These are phyloP conservation scores for Microplitis deprimator DNA, from an alignment of 2,888 invertebrate species.

Conservation along the genomic window DNA sequence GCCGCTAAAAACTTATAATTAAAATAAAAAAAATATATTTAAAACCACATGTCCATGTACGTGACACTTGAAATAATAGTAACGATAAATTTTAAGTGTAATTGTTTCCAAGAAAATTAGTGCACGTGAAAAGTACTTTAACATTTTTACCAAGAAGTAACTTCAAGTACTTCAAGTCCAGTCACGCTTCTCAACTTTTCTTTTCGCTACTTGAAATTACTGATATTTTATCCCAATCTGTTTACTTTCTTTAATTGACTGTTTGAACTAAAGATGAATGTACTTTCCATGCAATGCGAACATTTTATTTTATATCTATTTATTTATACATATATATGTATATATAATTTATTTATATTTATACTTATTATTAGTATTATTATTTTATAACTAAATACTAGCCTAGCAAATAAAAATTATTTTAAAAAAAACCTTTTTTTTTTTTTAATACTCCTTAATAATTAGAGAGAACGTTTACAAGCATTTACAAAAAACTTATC, in stretches of 20 bases:
- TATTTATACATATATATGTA: background rate
- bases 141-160: conserved; percentile 13
- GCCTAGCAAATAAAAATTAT: conserved; percentile 14
- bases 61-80: background rate
- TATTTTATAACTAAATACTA: conserved; percentile 18
- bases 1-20: too few relatives aligned
- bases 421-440: background rate
- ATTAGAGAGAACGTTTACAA: conserved; percentile 57
- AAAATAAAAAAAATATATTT: too few relatives aligned
- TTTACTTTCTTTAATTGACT: conserved; percentile 13
- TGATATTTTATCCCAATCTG: background rate
- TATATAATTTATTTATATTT: conserved; percentile 3
- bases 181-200: conserved; percentile 5
- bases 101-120: conserved; percentile 10
- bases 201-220: background rate
- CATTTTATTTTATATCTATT: conserved; percentile 25
- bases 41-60: background rate
- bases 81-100: background rate
- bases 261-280: conserved; percentile 27
- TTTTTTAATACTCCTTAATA: conserved; percentile 42
- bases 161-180: conserved; percentile 17
- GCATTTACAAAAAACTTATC: conserved; percentile 72
- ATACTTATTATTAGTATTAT: background rate
- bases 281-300: conserved; percentile 36
- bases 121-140: background rate